Evolutionary conservation across 2,797 vertebrate species (phyloP).

Genomic region (Coccyzus lansbergi): DNA sequence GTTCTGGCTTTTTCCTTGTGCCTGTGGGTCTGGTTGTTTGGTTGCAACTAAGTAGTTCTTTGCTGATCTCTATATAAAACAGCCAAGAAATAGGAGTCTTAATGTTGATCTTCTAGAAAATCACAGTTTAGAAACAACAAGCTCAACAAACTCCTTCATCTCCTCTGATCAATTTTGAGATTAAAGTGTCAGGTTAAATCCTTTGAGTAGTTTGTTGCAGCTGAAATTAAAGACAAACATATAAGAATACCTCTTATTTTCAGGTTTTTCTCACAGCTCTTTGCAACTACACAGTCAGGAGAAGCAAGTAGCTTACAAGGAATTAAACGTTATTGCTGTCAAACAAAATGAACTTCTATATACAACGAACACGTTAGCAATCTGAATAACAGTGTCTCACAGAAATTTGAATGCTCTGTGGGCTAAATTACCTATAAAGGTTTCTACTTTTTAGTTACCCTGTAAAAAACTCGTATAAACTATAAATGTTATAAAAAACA

Average conservation of each 20-base stretch:
- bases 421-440: neutral
- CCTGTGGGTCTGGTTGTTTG: neutral
- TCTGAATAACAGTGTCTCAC: neutral
- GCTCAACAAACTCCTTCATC: conserved; percentile 16
- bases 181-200: conserved; percentile 26
- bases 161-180: neutral
- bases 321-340: neutral
- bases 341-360: neutral
- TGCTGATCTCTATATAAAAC: neutral
- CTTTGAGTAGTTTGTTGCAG: neutral
- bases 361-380: neutral
- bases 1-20: neutral
- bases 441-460: neutral
- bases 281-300: neutral
- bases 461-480: neutral
- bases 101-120: neutral
- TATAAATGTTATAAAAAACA: neutral
- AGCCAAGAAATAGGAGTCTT: neutral
- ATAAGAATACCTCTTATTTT: neutral
- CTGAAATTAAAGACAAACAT: neutral
- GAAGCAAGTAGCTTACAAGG: neutral
- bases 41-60: neutral
- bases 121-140: conserved; percentile 7
- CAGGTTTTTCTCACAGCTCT: neutral
- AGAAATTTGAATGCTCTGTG: neutral